Base-by-base conservation (phyloP, 2,797 vertebrate species). In the Carduelis carduelis region DNA sequence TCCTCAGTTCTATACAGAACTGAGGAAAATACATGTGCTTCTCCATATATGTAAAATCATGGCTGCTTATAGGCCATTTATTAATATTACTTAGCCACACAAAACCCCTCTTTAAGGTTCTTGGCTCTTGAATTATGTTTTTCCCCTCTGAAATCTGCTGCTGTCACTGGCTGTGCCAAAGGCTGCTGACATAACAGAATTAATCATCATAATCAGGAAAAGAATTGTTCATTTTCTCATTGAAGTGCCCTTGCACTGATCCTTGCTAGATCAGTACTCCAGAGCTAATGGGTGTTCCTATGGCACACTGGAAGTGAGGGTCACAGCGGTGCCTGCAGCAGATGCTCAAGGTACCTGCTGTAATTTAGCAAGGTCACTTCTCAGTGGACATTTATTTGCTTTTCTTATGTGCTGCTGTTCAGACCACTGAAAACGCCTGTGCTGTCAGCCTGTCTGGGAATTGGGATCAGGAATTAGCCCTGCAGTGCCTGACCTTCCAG, bases 121-220 rank as follows among this genome's bases (percentile, higher is more conserved):
- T 78, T 95, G 78, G 78, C 87, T 83, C 32, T 56, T 44, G 17
- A 89, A 46, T 72, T 77, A 64, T 8, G 15, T 63, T 85, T 92
- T 52, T 39, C 26, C 34, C 35, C 10, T 63, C n/a, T 75, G 81
- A 96, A 91, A 86, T 82, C 68, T 46, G 52, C 59, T 75, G 60
- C 89, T 96, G 77, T 92, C 93, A 76, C 43, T 68, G 66, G 47
- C 76, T 66, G 50, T 89, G 93, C 87, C 90, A 86, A 90, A 53
- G 61, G 65, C 85, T 94, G 63, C 87, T 94, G 92, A 93, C 34
- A 26, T 93, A 89, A 95, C 68, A 78, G 65, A 90, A 95, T 97
- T 92, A 97, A 96, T 96, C 75, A 93, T 78, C 64, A 75, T 93
- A 90, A 95, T 93, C 83, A 83, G 72, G 88, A 47, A 88, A 81